phyloP scores from a whole-genome alignment of 2,113 vertebrate species.

The Brienomyrus brachyistius region DNA sequence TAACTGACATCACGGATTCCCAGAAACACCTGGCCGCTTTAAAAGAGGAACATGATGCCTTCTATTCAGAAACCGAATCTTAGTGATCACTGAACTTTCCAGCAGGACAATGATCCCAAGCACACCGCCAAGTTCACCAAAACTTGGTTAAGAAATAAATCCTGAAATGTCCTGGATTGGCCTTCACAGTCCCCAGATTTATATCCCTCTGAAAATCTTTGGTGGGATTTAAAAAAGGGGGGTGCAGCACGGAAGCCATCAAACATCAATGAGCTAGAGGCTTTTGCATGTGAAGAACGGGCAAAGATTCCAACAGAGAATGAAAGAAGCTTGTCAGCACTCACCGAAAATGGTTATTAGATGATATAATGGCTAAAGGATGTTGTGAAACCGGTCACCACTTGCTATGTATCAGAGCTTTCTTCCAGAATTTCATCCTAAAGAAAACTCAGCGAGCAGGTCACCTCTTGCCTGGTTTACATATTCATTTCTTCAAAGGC shows the following conservation, averaged over 20 bases:
- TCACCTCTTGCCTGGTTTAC: background rate
- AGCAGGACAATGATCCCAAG: background rate
- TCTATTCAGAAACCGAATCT: background rate
- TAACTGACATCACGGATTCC: background rate
- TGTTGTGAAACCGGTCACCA: background rate
- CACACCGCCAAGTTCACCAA: background rate
- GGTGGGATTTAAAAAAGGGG: background rate
- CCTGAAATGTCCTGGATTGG: background rate
- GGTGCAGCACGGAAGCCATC: background rate
- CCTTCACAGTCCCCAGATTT: background rate
- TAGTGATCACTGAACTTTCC: background rate
- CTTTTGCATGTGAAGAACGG: background rate
- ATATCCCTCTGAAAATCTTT: background rate
- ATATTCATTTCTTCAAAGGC: background rate
- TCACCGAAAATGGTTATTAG: background rate
- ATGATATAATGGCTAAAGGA: background rate
- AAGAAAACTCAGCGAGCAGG: background rate
- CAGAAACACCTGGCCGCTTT: background rate
- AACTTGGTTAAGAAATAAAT: background rate
- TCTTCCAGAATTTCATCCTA: background rate
- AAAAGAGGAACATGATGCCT: background rate
- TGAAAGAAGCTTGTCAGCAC: background rate
- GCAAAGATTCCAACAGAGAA: background rate
- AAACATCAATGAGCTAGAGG: background rate
- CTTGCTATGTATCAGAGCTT: background rate